A percentile compares a stretch with the other conserved stretches of the same genome.
Evolutionary conservation across 1,140 invertebrate species (phyloP).

Genomic region (Rhynchophorus ferrugineus): DNA sequence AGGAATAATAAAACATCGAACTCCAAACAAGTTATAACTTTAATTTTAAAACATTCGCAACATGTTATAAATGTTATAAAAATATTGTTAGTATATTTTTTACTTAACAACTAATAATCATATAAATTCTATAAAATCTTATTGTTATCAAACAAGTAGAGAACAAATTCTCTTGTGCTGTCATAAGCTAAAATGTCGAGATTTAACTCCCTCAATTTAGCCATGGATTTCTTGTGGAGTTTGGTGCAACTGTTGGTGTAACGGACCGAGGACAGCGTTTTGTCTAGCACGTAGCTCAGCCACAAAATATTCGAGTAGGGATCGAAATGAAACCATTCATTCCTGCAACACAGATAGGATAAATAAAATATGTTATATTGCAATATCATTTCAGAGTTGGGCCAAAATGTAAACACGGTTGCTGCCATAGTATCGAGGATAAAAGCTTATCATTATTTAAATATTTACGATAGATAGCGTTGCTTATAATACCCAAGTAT

Average conservation of each 20-base stretch:
- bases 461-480: too few species aligned
- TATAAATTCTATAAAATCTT: conserved; percentile 12
- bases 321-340: conserved; percentile 73
- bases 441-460: too few species aligned
- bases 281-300: conserved; percentile 79
- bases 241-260: conserved; percentile 29
- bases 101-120: background rate
- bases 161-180: conserved; percentile 29
- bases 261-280: conserved; percentile 51
- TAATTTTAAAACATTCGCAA: too few species aligned
- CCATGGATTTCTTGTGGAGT: conserved; percentile 27
- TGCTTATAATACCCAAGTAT: too few species aligned
- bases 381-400: background rate
- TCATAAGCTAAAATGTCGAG: conserved; percentile 28
- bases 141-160: conserved; percentile 11
- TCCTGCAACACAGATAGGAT: conserved; percentile 50
- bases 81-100: background rate
- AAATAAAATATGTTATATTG: background rate
- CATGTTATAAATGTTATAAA: background rate
- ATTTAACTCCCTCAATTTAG: conserved; percentile 26
- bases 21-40: too few species aligned
- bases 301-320: conserved; percentile 84
- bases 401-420: too few species aligned
- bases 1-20: too few species aligned
- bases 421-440: too few species aligned